phyloP scores from a whole-genome alignment of 2,888 invertebrate genomes.

The Athalia circularis region DNA sequence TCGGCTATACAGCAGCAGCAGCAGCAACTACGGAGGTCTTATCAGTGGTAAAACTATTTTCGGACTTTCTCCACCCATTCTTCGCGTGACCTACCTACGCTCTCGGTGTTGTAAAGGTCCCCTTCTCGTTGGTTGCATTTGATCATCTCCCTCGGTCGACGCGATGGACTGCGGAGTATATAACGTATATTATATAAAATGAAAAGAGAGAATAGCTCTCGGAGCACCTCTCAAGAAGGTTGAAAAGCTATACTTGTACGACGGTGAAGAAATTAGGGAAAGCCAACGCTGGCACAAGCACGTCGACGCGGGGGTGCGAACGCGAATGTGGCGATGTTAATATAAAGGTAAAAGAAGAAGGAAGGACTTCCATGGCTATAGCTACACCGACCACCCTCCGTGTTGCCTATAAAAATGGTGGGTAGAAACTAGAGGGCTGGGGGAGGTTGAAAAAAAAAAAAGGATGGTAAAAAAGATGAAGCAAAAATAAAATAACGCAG shows the following conservation, averaged over 20 bases:
- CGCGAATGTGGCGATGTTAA: neutral
- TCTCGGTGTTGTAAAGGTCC: constrained; percentile 21
- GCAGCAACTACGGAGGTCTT: constrained; percentile 66
- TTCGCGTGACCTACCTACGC: constrained; percentile 70
- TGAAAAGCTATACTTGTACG: neutral
- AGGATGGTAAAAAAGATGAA: constrained; percentile 56
- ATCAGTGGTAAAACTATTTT: constrained; percentile 73
- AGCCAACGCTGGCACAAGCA: neutral
- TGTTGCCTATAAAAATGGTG: constrained; percentile 4
- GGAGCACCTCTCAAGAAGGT: neutral
- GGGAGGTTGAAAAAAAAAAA: constrained; percentile 31
- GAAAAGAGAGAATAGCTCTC: neutral
- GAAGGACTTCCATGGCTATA: neutral
- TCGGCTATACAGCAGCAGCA: constrained; percentile 54
- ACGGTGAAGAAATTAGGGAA: constrained; percentile 20
- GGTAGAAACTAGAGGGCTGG: neutral
- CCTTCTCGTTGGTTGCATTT: constrained; percentile 15
- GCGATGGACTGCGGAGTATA: neutral
- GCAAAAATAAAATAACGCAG: constrained; percentile 51
- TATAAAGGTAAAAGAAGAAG: constrained; percentile 5
- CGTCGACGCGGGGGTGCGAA: neutral
- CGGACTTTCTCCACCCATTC: constrained; percentile 72
- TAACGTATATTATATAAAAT: neutral
- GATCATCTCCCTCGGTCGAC: neutral
- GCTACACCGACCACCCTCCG: too few relatives aligned